A percentile compares a stretch with the other conserved stretches of the same genome.
Conservation (phyloP, 2,797 vertebrate species). For the Heliangelus exortis region DNA sequence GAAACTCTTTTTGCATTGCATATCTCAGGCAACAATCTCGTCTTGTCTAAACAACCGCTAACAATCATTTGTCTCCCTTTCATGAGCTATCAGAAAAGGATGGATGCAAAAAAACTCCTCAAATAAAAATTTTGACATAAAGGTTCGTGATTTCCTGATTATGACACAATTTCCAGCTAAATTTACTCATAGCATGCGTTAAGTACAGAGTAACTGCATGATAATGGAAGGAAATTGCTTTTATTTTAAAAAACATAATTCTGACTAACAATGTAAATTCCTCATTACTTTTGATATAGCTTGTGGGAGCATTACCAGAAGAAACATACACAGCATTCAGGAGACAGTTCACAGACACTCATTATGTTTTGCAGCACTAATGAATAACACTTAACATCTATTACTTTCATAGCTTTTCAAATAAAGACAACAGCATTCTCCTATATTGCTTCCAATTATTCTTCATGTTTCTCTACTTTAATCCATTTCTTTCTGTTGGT, state of each 20-base stretch:
- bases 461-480: not conserved
- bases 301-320: not conserved
- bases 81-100: not conserved
- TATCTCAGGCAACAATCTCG: not conserved
- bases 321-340: not conserved
- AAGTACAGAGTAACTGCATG: not conserved
- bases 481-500: not conserved
- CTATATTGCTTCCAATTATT: not conserved
- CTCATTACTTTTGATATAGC: not conserved
- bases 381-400: not conserved
- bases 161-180: not conserved
- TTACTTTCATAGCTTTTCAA: not conserved
- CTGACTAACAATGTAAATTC: not conserved
- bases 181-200: not conserved
- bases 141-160: constrained; percentile 10
- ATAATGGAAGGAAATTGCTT: constrained; percentile 7
- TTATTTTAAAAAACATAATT: constrained; percentile 2
- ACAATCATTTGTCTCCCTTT: not conserved
- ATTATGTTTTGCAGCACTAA: not conserved
- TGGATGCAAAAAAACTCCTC: not conserved
- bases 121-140: not conserved
- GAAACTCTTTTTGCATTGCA: not conserved
- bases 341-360: not conserved
- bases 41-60: not conserved
- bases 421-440: not conserved